Evolutionary conservation across 30 jellyfish, hydroid and myxozoan species (phyloP), one percentile per base, ranked within the genome.

Genomic region (Aurelia sp.): DNA sequence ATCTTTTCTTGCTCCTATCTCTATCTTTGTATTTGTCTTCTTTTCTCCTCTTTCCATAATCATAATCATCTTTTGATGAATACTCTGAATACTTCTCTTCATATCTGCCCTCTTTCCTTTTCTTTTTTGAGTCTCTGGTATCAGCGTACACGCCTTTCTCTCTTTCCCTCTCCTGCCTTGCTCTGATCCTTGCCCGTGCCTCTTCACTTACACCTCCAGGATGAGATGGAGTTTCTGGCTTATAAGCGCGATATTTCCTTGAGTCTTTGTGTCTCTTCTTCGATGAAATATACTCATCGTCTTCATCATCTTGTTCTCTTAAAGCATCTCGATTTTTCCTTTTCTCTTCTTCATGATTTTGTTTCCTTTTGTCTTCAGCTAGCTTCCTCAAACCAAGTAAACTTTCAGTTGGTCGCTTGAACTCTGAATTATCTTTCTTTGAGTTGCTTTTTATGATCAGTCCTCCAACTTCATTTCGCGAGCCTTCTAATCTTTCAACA

Each of bases 181-280:
- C 91, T 24, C 90, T 79, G 47, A 94, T 84, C 31, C 82, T 79
- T 3, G 90, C 86, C 40, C 72, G 81, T 0, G 97, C 97, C 8
- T 84, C 93, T 41, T 94, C 83, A 53, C 90, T 94, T 2, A 94
- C 99, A 31, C 99, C 99, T 16, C 99, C 99, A 41, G 99, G 97
- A 79, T 94, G 78, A 13, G 99, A 94, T 13, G 99, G 99, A 5
- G 99, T 94, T 52, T 94, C 99, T 18, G 99, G 99, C 47, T 79
- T 88, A 63, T 89, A 88, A n/a, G 91, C 51, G 35, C 99, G 86
- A 63, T 94, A 94, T 18, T 81, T 78, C 48, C 92, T 67, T 53
- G 65, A 82, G 52, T 62, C 80, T 59, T 57, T 48, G 62, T 50
- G 72, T 18, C 55, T 22, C 58, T 44, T 27, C 72, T 50, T 64